Evolutionary conservation across 2,797 vertebrate genomes (phyloP).

Genomic region (Gadopsis marmoratus): DNA sequence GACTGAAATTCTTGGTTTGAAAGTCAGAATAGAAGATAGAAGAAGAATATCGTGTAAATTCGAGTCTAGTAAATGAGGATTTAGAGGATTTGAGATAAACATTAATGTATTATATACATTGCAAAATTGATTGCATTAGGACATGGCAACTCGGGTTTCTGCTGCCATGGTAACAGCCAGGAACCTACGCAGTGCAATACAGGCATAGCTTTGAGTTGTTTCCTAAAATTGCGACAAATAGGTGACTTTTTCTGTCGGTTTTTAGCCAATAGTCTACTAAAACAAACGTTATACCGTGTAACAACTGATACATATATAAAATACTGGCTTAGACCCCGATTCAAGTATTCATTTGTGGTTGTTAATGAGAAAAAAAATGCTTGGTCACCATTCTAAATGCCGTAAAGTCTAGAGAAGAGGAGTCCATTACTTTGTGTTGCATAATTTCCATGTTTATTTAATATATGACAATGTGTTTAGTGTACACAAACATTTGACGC

Average conservation of each 20-base stretch:
- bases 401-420: not conserved
- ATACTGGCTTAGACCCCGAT: too few species aligned
- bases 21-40: not conserved
- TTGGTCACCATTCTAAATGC: not conserved
- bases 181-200: not conserved
- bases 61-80: not conserved
- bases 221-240: not conserved
- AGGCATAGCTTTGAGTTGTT: not conserved
- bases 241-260: not conserved
- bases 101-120: not conserved
- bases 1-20: not conserved
- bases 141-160: slow-evolving; percentile 35
- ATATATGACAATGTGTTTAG: slow-evolving; percentile 91
- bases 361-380: not conserved
- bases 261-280: too few species aligned
- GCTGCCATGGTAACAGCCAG: slow-evolving; percentile 12
- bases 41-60: too few species aligned
- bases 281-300: not conserved
- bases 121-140: not conserved
- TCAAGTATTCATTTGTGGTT: not conserved
- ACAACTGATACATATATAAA: not conserved
- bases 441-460: slow-evolving; percentile 96
- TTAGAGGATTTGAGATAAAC: not conserved
- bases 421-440: slow-evolving; percentile 78
- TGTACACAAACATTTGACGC: slow-evolving; percentile 89